Conservation (phyloP, 2,797 vertebrate genomes). For the Schizothorax lantsangensis region DNA sequence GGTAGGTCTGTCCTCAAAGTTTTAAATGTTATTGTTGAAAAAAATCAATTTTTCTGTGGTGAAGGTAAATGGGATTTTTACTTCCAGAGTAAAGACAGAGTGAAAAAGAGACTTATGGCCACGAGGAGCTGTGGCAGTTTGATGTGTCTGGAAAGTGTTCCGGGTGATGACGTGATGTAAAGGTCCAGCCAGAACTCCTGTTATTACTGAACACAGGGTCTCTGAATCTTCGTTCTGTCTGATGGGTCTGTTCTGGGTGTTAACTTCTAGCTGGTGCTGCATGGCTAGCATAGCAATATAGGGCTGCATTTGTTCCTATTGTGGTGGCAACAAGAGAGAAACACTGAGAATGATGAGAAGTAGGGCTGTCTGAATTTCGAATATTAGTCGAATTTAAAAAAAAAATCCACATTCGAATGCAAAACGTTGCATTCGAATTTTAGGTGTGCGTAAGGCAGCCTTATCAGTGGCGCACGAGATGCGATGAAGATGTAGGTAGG, state of each 20-base stretch:
- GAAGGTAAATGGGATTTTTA: constrained; percentile 14
- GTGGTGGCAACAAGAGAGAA: constrained; percentile 12
- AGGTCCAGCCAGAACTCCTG: constrained; percentile 3
- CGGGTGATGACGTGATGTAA: constrained; percentile 29
- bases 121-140: constrained; percentile 9
- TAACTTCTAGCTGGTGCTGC: constrained; percentile 63
- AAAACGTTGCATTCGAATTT: no score
- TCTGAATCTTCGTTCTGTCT: constrained; percentile 67
- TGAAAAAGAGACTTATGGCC: constrained; percentile 37
- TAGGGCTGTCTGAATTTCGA: no score
- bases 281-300: constrained; percentile 36
- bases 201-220: constrained; percentile 47
- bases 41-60: not conserved
- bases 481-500: no score
- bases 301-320: constrained; percentile 50
- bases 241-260: constrained; percentile 72
- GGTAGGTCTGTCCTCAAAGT: not conserved
- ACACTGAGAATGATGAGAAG: not conserved
- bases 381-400: no score
- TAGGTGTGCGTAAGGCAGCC: no score
- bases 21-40: not conserved
- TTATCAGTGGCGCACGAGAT: no score
- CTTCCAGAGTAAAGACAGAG: not conserved
- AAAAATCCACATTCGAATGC: no score
- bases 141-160: constrained; percentile 24